These are phyloP conservation scores for Propithecus perrieri DNA, from an alignment of 2,797 vertebrate genomes.

Conservation along the genomic window DNA sequence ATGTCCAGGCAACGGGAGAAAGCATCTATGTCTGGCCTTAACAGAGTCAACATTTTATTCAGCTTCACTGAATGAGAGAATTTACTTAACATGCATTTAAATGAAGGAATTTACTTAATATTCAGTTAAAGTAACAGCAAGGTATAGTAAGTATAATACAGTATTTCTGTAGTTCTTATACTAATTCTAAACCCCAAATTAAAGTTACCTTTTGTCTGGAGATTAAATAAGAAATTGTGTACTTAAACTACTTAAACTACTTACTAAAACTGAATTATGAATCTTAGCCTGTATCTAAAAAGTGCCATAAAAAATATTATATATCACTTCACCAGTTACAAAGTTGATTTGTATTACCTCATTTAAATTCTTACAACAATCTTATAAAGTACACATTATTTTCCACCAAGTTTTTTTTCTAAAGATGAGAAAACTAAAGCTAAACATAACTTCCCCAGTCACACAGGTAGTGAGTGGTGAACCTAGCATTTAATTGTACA, in stretches of 20 bases:
- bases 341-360: background rate
- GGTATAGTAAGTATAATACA: background rate
- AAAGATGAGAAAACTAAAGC: background rate
- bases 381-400: background rate
- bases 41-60: background rate
- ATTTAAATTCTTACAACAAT: constrained; percentile 38
- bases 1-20: background rate
- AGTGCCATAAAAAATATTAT: background rate
- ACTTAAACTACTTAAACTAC: too few species aligned
- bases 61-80: background rate
- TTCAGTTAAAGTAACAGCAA: background rate
- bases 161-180: constrained; percentile 2
- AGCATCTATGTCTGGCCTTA: background rate
- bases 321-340: background rate
- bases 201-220: background rate
- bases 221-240: background rate
- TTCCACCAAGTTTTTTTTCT: background rate
- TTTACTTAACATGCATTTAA: background rate
- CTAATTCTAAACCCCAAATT: constrained; percentile 16
- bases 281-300: background rate
- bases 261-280: constrained; percentile 29
- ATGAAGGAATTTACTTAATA: background rate
- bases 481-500: background rate
- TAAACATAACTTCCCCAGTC: background rate
- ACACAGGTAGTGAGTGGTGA: background rate